phyloP scores from a whole-genome alignment of 2,113 vertebrate genomes.

The Bos javanicus region DNA sequence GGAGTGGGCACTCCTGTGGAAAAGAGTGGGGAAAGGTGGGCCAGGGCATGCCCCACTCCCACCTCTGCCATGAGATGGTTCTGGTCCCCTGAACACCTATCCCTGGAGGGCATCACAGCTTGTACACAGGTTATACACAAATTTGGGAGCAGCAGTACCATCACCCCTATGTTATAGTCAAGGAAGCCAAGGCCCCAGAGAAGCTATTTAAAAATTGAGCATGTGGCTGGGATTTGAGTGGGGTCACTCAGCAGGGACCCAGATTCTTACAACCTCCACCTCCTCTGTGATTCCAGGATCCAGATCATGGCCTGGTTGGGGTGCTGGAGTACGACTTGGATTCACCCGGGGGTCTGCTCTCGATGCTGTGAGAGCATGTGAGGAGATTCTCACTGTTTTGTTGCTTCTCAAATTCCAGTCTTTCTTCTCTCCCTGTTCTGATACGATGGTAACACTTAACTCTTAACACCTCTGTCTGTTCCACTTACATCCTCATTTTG shows the following conservation, averaged over 20 bases:
- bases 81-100: background rate
- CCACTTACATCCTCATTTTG: background rate
- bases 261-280: fast-evolving
- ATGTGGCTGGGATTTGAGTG: background rate
- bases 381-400: background rate
- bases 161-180: background rate
- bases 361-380: fast-evolving
- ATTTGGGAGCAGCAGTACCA: fast-evolving
- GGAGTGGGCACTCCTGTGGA: background rate
- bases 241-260: background rate
- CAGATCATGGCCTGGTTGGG: background rate
- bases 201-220: background rate
- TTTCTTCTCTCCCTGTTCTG: background rate
- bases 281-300: background rate
- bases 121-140: background rate
- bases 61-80: background rate
- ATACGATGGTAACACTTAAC: background rate
- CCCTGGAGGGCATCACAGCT: fast-evolving
- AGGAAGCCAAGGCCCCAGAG: background rate
- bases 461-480: background rate
- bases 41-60: background rate
- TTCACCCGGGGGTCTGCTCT: background rate
- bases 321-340: background rate
- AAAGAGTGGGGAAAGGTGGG: background rate
- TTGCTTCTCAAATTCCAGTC: no score